Evolutionary conservation across 2,888 invertebrate genomes (phyloP).

Genomic region (Entomobrya multifasciata): DNA sequence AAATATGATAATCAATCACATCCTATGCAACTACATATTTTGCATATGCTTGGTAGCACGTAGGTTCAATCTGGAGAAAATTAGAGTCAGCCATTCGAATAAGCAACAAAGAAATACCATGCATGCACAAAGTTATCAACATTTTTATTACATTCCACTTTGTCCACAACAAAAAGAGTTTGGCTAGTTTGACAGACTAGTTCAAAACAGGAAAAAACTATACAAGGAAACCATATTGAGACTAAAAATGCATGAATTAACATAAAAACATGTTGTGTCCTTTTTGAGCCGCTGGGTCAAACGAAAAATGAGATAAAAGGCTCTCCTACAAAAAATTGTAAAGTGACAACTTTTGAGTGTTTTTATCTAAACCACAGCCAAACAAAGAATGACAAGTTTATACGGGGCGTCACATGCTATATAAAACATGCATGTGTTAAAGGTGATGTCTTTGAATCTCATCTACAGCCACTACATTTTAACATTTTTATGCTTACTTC

Average conservation of each 20-base stretch:
- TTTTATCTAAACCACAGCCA: background rate
- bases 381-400: no score
- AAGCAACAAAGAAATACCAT: background rate
- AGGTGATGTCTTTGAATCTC: constrained; percentile 25
- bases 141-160: constrained; percentile 31
- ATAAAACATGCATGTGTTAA: no score
- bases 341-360: constrained; percentile 13
- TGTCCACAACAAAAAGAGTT: constrained; percentile 8
- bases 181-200: background rate
- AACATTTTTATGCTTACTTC: constrained; percentile 19
- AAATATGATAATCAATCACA: no score
- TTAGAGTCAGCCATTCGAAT: constrained; percentile 37
- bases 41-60: no score
- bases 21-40: no score
- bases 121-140: background rate
- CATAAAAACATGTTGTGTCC: constrained; percentile 47
- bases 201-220: constrained; percentile 10
- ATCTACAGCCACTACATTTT: background rate
- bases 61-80: constrained; percentile 12
- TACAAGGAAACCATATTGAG: constrained; percentile 41
- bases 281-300: constrained; percentile 11
- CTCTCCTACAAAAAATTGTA: background rate
- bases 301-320: no score
- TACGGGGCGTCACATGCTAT: no score
- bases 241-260: constrained; percentile 62